Conservation (phyloP, 2,797 vertebrate species). For the Lacerta bilineata region DNA sequence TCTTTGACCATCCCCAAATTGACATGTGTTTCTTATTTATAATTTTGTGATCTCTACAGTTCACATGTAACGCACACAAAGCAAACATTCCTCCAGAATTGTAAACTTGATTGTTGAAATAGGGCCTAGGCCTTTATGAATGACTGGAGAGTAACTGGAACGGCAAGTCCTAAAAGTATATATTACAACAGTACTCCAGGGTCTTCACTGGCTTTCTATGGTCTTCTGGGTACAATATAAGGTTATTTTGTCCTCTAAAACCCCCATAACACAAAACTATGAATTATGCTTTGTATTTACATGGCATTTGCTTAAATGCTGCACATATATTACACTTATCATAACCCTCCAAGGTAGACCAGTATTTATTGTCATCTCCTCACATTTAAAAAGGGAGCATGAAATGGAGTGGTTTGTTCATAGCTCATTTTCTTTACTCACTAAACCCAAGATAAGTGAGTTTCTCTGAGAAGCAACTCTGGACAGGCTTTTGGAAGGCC, state of each 20-base stretch:
- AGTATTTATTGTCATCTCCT: not conserved
- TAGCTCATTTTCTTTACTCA: not conserved
- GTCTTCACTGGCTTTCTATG: not conserved
- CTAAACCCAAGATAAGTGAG: not conserved
- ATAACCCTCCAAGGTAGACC: not conserved
- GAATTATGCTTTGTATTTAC: not conserved
- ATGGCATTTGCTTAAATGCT: not conserved
- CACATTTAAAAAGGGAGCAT: not conserved
- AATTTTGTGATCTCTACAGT: not conserved
- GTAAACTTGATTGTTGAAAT: not conserved
- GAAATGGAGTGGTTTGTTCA: not conserved
- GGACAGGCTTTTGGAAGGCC: not conserved
- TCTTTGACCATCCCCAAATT: conserved; percentile 8
- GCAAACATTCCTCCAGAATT: not conserved
- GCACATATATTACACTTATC: not conserved
- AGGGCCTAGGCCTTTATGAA: not conserved
- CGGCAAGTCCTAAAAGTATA: not conserved
- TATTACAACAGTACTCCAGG: not conserved
- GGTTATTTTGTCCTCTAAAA: not conserved
- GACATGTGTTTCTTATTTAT: not conserved
- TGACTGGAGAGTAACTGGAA: not conserved
- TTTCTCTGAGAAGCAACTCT: not conserved
- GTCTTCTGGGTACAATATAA: not conserved
- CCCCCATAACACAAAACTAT: not conserved
- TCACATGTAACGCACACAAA: not conserved